Conservation (phyloP, 2,113 vertebrate genomes). For the Osmerus mordax region DNA sequence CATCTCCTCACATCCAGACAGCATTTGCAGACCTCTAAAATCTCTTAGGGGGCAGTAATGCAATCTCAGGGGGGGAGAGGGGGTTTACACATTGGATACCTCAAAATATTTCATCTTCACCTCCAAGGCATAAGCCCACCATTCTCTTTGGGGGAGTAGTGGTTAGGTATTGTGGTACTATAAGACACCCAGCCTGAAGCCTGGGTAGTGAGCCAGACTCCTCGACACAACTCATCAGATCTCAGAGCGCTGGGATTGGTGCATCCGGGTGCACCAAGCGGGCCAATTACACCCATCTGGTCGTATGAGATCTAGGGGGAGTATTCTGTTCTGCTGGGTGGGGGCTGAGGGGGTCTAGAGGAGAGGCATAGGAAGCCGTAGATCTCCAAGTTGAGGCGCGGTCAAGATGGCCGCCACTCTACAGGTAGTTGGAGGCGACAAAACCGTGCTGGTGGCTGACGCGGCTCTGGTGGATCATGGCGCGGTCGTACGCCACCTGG, state of each 20-base stretch:
- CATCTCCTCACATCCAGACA: slow-evolving; percentile 13
- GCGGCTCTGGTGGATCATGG: slow-evolving; percentile 91
- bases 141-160: slow-evolving; percentile 40
- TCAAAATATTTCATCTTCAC: slow-evolving; percentile 27
- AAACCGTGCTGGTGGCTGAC: slow-evolving; percentile 87
- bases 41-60: slow-evolving; percentile 17
- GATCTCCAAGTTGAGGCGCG: not conserved
- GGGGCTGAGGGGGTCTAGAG: not conserved
- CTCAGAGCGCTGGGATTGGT: slow-evolving; percentile 22
- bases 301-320: slow-evolving; percentile 30
- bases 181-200: too few species aligned
- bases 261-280: not conserved
- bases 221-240: slow-evolving; percentile 1
- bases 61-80: slow-evolving; percentile 9
- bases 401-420: slow-evolving; percentile 35
- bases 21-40: not conserved
- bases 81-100: slow-evolving; percentile 26
- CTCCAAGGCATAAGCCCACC: slow-evolving; percentile 22
- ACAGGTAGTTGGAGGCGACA: slow-evolving; percentile 82
- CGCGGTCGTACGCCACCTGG: slow-evolving; percentile 94
- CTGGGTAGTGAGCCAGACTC: too few species aligned
- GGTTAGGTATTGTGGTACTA: slow-evolving; percentile 37
- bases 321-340: slow-evolving; percentile 27
- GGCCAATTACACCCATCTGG: slow-evolving; percentile 9
- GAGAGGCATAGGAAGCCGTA: not conserved